Base-by-base conservation (phyloP, 2,113 vertebrate genomes). In the Gymnorhina tibicen region DNA sequence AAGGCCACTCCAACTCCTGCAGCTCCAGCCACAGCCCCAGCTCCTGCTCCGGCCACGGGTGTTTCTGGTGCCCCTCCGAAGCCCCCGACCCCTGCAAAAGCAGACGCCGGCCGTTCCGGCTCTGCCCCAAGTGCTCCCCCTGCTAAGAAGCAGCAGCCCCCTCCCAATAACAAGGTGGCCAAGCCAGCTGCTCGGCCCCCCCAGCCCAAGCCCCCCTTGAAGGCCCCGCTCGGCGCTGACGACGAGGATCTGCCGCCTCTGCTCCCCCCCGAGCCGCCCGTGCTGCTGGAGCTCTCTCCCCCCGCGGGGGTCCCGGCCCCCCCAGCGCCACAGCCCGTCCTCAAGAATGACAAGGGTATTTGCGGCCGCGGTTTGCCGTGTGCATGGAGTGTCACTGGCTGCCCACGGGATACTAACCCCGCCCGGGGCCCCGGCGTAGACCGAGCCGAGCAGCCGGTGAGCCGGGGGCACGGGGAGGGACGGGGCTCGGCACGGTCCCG, bases 321-420 rank as follows among this genome's bases (percentile, higher is more conserved):
- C 3, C 33, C 12, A 19, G 73, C 14, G 3, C 84, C 73, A 1
- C 98, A 98, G 67, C 97, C 98, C 90, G 72, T 97, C 97, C 97
- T 99, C 99, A 99, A 99, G 98, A 99, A 99, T 90, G 97, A 99
- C 97, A 98, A 99, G 99, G 99, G 99, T 99, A 99, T 98, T 97
- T 97, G 89, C 64, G 91, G 79, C 90, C 94, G 92, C 35, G 84
- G 97, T 98, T 97, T 98, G 97, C 97, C 23, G 97, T 98, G 98
- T 98, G 98, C 98, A 98, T 98, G 98, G 97, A 96, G 96, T 98
- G 95, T 97, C 91, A 87, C 96, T 96, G 95, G 76, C 94, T 96
- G 88, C 96, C 97, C 98, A 97, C 97, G 49, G 76, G 92, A n/a
- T 97, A 98, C 98, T 98, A 98, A 98, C 97, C 37, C 60, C 19